These are phyloP conservation scores for Phenacoccus solenopsis DNA, from an alignment of 1,140 invertebrate species.

Conservation along the genomic window DNA sequence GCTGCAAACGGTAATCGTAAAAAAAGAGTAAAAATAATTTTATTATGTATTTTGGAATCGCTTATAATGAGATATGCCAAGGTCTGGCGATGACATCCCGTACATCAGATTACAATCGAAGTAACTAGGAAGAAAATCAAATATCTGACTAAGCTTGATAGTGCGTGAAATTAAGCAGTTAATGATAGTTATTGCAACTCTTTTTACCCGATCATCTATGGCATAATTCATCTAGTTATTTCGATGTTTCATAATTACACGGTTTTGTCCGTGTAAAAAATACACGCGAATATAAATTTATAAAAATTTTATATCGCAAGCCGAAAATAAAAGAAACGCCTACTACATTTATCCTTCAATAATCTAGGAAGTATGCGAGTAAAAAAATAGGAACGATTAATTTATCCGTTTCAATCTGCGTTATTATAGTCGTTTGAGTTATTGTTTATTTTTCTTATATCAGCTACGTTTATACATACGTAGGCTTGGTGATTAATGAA, in stretches of 20 bases:
- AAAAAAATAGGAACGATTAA: background rate
- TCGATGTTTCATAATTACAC: background rate
- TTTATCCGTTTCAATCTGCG: background rate
- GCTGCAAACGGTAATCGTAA: background rate
- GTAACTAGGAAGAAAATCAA: conserved; percentile 2
- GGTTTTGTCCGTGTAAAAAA: background rate
- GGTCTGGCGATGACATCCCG: background rate
- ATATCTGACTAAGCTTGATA: background rate
- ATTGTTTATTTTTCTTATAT: background rate
- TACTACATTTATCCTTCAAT: background rate
- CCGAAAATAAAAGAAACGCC: background rate
- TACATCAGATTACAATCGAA: background rate
- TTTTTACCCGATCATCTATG: background rate
- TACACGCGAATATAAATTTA: background rate
- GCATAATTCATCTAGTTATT: conserved; percentile 2
- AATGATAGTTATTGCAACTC: background rate
- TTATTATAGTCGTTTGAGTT: background rate
- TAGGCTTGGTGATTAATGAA: too few relatives aligned
- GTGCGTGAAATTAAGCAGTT: background rate
- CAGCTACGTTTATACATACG: too few relatives aligned
- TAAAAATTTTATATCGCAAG: background rate
- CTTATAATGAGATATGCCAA: background rate
- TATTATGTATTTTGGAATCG: background rate
- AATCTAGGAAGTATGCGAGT: background rate
- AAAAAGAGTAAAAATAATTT: background rate